Conservation (phyloP, 2,797 vertebrate species). For the Pangasius djambal region DNA sequence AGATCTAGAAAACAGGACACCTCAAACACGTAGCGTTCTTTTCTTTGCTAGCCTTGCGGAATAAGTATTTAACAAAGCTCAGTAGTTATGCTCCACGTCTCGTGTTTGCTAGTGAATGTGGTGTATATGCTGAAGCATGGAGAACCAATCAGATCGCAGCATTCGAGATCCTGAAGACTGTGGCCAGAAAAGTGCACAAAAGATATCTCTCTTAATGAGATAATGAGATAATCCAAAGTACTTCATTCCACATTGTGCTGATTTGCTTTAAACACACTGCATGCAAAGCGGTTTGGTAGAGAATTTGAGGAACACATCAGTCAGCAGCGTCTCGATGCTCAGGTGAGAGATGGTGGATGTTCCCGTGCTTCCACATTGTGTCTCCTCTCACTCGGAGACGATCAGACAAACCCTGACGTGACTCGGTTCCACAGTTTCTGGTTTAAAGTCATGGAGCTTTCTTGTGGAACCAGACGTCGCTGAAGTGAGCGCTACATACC, state of each 20-base stretch:
- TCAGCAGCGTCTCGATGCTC: neutral
- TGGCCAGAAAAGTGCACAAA: neutral
- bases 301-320: neutral
- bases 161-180: neutral
- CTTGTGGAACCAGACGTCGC: constrained; percentile 20
- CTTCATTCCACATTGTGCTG: neutral
- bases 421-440: constrained; percentile 14
- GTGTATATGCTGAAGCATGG: no score
- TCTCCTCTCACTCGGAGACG: neutral
- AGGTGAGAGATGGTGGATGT: neutral
- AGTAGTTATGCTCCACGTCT: no score
- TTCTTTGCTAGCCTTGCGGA: neutral
- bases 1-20: neutral
- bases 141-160: neutral
- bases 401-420: constrained; percentile 4
- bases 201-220: neutral
- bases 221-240: neutral
- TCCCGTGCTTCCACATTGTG: neutral
- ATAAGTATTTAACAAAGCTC: no score
- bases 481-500: constrained; percentile 51
- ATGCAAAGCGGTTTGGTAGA: neutral
- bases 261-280: neutral
- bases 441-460: constrained; percentile 17
- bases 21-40: neutral
- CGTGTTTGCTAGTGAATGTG: no score